These are phyloP conservation scores for Apodemus sylvaticus DNA, from an alignment of 2,113 vertebrate species.

Conservation along the genomic window DNA sequence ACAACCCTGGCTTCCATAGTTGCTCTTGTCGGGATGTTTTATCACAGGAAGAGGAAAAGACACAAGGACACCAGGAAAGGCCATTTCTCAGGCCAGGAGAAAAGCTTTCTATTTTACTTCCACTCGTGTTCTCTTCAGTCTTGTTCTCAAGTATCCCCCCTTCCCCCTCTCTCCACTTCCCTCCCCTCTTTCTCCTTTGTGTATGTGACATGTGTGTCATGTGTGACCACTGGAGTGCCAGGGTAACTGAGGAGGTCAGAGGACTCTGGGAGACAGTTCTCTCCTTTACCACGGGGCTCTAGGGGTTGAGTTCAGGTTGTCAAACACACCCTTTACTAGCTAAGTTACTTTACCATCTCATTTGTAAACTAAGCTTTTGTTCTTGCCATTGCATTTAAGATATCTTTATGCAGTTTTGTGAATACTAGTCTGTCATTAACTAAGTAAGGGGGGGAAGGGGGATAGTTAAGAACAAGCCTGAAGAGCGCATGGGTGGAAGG, in stretches of 20 bases:
- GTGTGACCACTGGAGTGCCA: not conserved
- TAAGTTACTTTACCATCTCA: not conserved
- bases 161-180: not conserved
- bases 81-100: not conserved
- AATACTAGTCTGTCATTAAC: not conserved
- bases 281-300: not conserved
- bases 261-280: not conserved
- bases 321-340: not conserved
- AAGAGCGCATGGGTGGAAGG: not conserved
- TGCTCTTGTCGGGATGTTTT: not conserved
- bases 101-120: not conserved
- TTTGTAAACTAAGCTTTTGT: not conserved
- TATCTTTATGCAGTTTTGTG: constrained; percentile 21
- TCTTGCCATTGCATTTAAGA: not conserved
- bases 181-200: not conserved
- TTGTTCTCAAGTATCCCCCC: too few species aligned
- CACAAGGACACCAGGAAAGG: not conserved
- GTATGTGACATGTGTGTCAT: too few species aligned
- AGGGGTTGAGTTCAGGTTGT: not conserved
- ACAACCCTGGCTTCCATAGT: too few species aligned
- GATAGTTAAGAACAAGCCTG: not conserved
- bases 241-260: not conserved
- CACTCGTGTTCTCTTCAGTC: too few species aligned
- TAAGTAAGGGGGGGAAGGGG: too few species aligned
- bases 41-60: not conserved